Conservation (phyloP, 2,888 invertebrate genomes). For the Gonocerus acuteangulatus region DNA sequence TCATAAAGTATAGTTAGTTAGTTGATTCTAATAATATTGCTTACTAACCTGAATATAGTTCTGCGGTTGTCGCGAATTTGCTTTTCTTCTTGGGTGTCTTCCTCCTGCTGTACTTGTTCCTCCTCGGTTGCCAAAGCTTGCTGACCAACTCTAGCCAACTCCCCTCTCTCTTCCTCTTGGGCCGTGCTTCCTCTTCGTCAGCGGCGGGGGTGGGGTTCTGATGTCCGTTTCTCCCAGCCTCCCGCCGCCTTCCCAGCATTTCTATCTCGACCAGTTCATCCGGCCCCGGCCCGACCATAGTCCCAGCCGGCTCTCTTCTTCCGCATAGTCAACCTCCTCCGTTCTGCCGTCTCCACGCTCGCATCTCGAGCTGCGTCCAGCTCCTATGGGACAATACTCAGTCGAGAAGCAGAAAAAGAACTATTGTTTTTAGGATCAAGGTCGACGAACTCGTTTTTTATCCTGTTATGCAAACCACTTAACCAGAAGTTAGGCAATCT, state of each 20-base stretch:
- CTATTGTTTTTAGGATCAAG: background rate
- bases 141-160: background rate
- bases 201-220: no score
- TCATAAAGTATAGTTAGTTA: no score
- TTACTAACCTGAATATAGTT: slow-evolving; percentile 9
- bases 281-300: slow-evolving; percentile 14
- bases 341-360: no score
- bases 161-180: background rate
- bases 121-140: slow-evolving; percentile 19
- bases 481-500: no score
- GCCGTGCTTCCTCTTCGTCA: no score
- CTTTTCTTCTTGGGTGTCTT: background rate
- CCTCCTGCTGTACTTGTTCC: slow-evolving; percentile 21
- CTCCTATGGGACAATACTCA: no score
- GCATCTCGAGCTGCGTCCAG: no score
- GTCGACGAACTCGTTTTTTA: background rate
- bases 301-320: background rate
- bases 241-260: slow-evolving; percentile 14
- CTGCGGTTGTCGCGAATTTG: background rate
- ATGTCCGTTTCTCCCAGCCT: background rate
- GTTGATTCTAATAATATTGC: no score
- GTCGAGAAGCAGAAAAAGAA: background rate
- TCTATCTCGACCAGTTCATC: slow-evolving; percentile 21
- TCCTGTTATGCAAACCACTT: no score
- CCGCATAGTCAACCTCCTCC: background rate